A percentile compares a stretch with the other conserved stretches of the same genome.
Conservation (phyloP, 2,113 vertebrate species). For the Tyrannus savana region DNA sequence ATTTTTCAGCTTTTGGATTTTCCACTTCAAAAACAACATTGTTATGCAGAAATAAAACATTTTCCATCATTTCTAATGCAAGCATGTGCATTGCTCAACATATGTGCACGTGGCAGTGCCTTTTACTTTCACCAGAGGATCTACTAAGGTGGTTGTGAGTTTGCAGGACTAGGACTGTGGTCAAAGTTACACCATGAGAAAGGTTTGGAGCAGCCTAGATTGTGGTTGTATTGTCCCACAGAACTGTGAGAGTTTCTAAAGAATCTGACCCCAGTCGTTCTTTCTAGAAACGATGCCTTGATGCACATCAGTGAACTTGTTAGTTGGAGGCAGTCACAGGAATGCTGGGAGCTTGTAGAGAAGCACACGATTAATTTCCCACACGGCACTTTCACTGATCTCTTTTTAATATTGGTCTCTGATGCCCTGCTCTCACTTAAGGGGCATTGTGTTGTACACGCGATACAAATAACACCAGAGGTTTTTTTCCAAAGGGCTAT, state of each 20-base stretch:
- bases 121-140: not conserved
- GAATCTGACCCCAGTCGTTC: not conserved
- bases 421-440: not conserved
- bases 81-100: not conserved
- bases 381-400: not conserved
- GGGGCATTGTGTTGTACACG: not conserved
- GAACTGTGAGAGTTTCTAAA: constrained; percentile 23
- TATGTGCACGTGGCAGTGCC: rapidly evolving
- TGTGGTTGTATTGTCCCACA: not conserved
- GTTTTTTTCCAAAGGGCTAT: constrained; percentile 46
- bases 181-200: not conserved
- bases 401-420: not conserved
- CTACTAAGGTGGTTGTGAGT: rapidly evolving
- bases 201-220: not conserved
- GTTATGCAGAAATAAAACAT: not conserved
- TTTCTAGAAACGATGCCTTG: constrained; percentile 38
- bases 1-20: not conserved
- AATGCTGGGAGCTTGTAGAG: not conserved
- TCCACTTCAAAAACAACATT: not conserved
- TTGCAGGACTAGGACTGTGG: not conserved
- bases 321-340: not conserved
- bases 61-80: not conserved
- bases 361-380: not conserved
- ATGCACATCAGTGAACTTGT: constrained; percentile 15
- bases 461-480: not conserved